phyloP scores from a whole-genome alignment of 2,797 vertebrate species.

The Streptopelia turtur region DNA sequence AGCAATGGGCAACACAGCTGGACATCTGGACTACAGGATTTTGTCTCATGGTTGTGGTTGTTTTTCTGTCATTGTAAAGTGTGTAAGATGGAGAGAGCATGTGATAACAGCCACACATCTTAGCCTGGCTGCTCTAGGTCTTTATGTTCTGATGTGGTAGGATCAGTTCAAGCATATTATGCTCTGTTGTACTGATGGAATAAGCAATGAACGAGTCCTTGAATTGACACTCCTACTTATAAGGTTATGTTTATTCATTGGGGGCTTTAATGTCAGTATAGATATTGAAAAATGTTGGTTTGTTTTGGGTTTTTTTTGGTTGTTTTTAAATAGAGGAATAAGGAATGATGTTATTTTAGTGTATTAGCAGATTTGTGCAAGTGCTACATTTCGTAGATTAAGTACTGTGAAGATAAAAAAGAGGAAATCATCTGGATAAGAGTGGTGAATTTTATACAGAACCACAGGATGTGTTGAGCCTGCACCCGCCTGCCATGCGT shows the following conservation, averaged over 20 bases:
- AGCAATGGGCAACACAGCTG: accelerated
- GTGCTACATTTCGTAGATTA: not conserved
- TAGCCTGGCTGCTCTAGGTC: not conserved
- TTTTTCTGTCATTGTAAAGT: accelerated
- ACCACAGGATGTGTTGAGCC: accelerated
- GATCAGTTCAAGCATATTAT: not conserved
- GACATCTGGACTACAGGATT: not conserved
- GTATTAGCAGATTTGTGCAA: not conserved
- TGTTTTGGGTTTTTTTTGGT: too few relatives aligned
- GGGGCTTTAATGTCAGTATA: not conserved
- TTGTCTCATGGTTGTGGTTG: accelerated
- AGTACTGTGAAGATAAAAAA: not conserved
- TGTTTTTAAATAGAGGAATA: not conserved
- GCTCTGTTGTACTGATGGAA: not conserved
- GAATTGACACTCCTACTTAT: not conserved
- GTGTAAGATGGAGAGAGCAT: not conserved
- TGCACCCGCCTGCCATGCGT: accelerated
- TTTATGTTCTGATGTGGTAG: not conserved
- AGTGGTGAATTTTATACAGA: not conserved
- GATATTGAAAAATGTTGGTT: not conserved
- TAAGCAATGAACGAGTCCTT: not conserved
- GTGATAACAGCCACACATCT: accelerated
- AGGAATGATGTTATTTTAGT: not conserved
- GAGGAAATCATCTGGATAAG: not conserved
- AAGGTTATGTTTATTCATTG: not conserved